Evolutionary conservation across 2,113 vertebrate genomes (phyloP), one percentile per base, ranked within the genome.

Genomic region (Platysteira castanea): DNA sequence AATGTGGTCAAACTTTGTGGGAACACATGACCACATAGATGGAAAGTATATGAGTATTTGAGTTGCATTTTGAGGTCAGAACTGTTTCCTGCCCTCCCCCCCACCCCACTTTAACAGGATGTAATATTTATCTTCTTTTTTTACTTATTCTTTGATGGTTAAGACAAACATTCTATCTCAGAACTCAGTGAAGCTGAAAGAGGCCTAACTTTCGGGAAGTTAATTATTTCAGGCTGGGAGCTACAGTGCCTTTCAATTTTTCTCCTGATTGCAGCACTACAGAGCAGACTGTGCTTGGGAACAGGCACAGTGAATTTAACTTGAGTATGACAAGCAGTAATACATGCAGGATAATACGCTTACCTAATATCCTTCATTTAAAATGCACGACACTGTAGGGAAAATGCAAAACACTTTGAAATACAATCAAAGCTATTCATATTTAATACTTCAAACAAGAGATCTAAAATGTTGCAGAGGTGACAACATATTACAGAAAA

Each of bases 361-460:
- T 93, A 74, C 26, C 49, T 94, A 87, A 94, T 78, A 85, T 35
- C 9, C 53, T 91, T 95, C 17, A 87, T 89, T 84, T 82, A 91
- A 94, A 95, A 91, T 76, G 82, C 42, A 85, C 18, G 53, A 57
- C 57, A 83, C 74, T 44, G 21, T 53, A 75, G 50, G 67, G n/a
- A 92, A 86, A 95, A 90, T 0, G 30, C 33, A 79, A 91, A 83
- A 53, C 37, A 73, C 67, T 95, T 14, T 67, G 83, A 95, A 96
- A 94, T 84, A 90, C 87, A 90, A 94, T 94, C 80, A 92, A 87
- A 88, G 35, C 30, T 59, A 87, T 74, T 94, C 35, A 85, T 87
- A 79, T 93, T 96, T 84, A 94, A 90, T 93, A 82, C 30, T 93
- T 92, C 88, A 95, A 93, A 78, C 33, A 74, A 81, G 56, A 94